Percentiles rank a stretch among this genome's conserved stretches.
These are phyloP conservation scores for Clusia tigrina DNA, from an alignment of 2,888 invertebrate species.

Conservation along the genomic window DNA sequence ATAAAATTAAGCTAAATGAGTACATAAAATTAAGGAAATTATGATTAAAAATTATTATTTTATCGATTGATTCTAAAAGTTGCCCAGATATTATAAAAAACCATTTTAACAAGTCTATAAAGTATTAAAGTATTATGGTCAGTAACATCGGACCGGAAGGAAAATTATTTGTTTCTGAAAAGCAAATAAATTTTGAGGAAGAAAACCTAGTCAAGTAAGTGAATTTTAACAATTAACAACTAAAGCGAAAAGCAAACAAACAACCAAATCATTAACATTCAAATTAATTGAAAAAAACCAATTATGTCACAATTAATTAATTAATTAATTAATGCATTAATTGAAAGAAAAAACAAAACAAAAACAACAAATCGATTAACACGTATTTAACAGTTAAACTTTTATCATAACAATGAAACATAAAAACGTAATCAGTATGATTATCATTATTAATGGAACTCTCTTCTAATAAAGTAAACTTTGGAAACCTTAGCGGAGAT, in stretches of 20 bases:
- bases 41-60: no score
- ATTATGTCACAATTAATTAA: not conserved
- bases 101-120: not conserved
- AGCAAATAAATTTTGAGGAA: no score
- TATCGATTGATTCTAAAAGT: no score
- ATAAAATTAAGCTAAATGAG: no score
- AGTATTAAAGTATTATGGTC: no score
- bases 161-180: no score
- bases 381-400: conserved; percentile 51
- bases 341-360: not conserved
- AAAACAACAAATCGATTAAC: no score
- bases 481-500: conserved; percentile 55
- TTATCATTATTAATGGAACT: conserved; percentile 55
- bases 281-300: no score
- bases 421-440: conserved; percentile 43
- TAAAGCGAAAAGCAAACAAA: not conserved
- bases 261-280: no score
- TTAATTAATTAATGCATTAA: conserved; percentile 2
- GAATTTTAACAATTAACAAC: not conserved
- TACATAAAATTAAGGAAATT: no score
- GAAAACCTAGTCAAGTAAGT: not conserved
- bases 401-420: conserved; percentile 2
- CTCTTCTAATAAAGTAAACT: conserved; percentile 56
- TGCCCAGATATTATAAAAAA: no score
- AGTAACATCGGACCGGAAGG: no score